Conservation (phyloP, 2,888 invertebrate genomes). For the Polyploca ridens region DNA sequence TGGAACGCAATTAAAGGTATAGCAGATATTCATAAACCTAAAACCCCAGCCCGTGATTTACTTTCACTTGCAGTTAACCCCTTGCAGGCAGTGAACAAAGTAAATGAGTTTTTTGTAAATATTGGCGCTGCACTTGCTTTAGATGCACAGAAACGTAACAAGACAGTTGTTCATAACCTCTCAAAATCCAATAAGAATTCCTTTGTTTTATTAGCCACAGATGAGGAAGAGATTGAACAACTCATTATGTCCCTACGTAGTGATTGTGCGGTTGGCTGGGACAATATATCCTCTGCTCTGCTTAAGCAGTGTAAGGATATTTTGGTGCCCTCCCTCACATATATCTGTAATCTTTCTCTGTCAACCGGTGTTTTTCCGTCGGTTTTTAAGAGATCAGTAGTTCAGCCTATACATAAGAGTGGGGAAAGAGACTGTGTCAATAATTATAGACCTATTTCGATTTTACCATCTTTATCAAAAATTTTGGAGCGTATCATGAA, state of each 20-base stretch:
- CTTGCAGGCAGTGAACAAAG: neutral
- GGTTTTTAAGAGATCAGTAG: neutral
- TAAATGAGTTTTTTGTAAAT: constrained; percentile 1
- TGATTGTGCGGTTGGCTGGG: neutral
- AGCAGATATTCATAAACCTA: neutral
- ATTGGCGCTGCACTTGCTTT: neutral
- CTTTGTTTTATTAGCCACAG: constrained; percentile 3
- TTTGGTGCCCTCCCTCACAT: neutral
- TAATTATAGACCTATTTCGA: too few relatives aligned
- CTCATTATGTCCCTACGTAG: constrained; percentile 6
- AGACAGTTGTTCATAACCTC: neutral
- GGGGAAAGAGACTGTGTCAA: constrained; percentile 1
- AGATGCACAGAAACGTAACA: neutral
- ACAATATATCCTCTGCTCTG: neutral
- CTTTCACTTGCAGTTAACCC: neutral
- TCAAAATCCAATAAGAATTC: neutral
- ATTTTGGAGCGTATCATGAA: too few relatives aligned
- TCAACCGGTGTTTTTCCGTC: neutral
- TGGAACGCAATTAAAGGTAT: constrained; percentile 16
- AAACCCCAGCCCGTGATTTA: neutral
- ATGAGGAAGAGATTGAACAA: constrained; percentile 1
- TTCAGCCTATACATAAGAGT: neutral
- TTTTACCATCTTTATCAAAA: neutral
- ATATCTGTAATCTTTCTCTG: neutral
- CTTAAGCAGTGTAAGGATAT: neutral